Base-by-base conservation (phyloP, 2,888 invertebrate species). In the Calameuta filiformis region DNA sequence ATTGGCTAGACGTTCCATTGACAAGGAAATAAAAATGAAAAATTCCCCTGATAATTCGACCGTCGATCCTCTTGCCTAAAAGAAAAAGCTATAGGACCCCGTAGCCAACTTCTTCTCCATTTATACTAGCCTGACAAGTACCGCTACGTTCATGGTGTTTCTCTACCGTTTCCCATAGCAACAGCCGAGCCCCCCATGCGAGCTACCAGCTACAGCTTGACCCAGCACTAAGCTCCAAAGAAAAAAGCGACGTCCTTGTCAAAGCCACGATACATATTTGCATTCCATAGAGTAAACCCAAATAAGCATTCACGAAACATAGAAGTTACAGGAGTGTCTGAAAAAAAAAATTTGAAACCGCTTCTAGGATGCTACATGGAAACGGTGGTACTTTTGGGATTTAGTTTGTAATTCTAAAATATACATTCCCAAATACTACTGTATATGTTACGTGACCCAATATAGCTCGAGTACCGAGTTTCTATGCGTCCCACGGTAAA, bases 101-200 rank as follows among this genome's bases (percentile, higher is more conserved):
- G 3, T 71, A 34, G 71, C 31, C 31, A 71, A 71, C 71, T 71
- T 71, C 33, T 81, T 35, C 69, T 30, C 35, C 68, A 35, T 73
- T 71, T 73, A 82, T 82, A 79, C 68, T 77, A 76, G 76, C 82
- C 81, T 83, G 79, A 68, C 75, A 79, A n/a, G 69, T 77, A 81
- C 80, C 77, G 82, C 79, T 80, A 81, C 81, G 77, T 78, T 78
- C 79, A 75, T 73, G 78, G 75, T 78, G 79, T 79, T 81, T 81
- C 81, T 80, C 81, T 81, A 78, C 80, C 77, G 78, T 80, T 77
- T 79, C 82, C 80, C 82, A 80, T 82, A 81, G 79, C 81, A 82
- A 82, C 80, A 37, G n/a, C 12, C 11, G 11, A 12, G 0, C 74
- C 23, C 74, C 12, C 37, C 12, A 6, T 34, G 31, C 15, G 12